phyloP scores from a whole-genome alignment of 92 coral and sea anemone genomes.

The Parazoanthus atlanticus region DNA sequence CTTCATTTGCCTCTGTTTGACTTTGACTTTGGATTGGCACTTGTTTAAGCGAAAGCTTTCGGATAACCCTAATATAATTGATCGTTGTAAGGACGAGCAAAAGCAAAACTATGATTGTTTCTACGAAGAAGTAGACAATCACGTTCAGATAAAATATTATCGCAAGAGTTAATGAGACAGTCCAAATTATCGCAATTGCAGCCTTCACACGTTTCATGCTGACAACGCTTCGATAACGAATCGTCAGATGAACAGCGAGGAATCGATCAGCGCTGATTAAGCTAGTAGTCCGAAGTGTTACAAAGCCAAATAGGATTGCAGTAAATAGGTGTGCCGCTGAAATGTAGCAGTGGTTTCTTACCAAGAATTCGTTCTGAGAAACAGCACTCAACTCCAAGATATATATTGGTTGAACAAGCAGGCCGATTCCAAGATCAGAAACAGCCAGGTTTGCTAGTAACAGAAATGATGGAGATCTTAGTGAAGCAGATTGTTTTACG shows the following conservation, averaged over 20 bases:
- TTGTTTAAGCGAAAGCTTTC: not conserved
- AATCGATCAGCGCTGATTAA: not conserved
- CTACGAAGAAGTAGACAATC: not conserved
- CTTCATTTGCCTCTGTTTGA: not conserved
- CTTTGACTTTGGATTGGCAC: not conserved
- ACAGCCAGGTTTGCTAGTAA: not conserved
- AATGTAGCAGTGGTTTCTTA: not conserved
- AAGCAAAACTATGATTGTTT: not conserved
- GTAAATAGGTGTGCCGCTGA: not conserved
- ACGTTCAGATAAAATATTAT: not conserved
- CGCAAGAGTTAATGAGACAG: not conserved
- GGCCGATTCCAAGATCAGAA: not conserved
- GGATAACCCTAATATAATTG: not conserved
- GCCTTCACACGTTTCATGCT: not conserved
- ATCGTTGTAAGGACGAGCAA: not conserved
- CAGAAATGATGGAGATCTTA: not conserved
- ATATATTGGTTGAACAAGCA: not conserved
- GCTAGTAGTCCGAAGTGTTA: not conserved
- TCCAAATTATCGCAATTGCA: not conserved
- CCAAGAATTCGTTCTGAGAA: not conserved
- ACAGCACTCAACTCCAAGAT: not conserved
- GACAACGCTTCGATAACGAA: slow-evolving; percentile 11
- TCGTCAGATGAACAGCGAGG: not conserved
- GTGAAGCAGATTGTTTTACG: not conserved
- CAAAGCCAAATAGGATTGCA: not conserved